These are phyloP conservation scores for Azemiops feae DNA, from an alignment of 2,113 vertebrate species.

Conservation along the genomic window DNA sequence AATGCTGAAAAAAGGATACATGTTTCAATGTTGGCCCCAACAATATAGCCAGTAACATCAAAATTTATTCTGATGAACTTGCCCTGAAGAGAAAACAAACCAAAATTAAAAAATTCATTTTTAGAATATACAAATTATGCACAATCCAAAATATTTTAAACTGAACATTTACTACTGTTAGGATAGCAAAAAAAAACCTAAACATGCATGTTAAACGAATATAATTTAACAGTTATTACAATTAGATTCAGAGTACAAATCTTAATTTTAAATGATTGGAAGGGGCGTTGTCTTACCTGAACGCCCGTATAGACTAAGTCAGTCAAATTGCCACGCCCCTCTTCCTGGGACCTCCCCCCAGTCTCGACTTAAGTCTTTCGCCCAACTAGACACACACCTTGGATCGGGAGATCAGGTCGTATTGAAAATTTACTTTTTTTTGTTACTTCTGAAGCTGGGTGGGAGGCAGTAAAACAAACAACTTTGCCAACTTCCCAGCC, in stretches of 20 bases:
- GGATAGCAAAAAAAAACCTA: background rate
- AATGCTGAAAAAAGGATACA: conserved; percentile 84
- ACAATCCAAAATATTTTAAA: background rate
- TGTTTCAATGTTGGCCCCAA: conserved; percentile 98
- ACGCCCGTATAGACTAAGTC: too few relatives aligned
- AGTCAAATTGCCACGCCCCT: too few relatives aligned
- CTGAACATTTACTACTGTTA: background rate
- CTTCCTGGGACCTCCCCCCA: too few relatives aligned
- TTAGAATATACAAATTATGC: background rate
- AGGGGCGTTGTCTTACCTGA: too few relatives aligned
- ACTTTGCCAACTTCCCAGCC: too few relatives aligned
- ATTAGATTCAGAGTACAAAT: background rate
- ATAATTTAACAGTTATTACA: background rate
- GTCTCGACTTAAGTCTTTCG: too few relatives aligned
- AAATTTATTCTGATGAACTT: conserved; percentile 99
- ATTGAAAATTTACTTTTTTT: too few relatives aligned
- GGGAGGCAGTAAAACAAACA: too few relatives aligned
- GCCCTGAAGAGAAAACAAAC: conserved; percentile 76
- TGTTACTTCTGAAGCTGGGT: too few relatives aligned
- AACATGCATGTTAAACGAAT: background rate
- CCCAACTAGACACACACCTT: too few relatives aligned
- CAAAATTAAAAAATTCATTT: background rate
- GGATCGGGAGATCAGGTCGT: too few relatives aligned
- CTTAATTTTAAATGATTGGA: background rate
- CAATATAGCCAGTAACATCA: conserved; percentile 97